Percentiles rank a stretch among this genome's conserved stretches.
phyloP scores from a whole-genome alignment of 2,888 invertebrate genomes.

The Platynereis dumerilii region DNA sequence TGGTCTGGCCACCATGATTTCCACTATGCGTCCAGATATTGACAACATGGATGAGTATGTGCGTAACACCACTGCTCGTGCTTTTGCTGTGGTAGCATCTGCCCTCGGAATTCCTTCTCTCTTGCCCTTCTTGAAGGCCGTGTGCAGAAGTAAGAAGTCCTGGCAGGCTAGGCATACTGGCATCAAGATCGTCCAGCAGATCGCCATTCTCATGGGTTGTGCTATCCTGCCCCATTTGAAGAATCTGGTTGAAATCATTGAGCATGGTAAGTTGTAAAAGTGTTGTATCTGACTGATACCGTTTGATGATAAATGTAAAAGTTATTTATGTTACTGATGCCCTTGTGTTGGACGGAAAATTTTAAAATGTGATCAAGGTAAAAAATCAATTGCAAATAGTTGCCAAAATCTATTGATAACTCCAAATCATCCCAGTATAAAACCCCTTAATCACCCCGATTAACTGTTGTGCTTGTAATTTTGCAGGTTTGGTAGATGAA shows the following conservation, averaged over 20 bases:
- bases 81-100: conserved; percentile 99
- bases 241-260: conserved; percentile 98
- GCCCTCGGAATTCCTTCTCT: conserved; percentile 97
- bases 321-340: too few species aligned
- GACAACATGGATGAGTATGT: conserved; percentile 99
- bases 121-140: conserved; percentile 94
- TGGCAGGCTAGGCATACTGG: conserved; percentile 99
- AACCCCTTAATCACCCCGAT: too few species aligned
- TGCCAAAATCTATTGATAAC: too few species aligned
- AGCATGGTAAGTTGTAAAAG: conserved; percentile 77
- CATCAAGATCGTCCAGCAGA: conserved; percentile 99
- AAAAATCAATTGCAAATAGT: too few species aligned
- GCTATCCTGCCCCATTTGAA: conserved; percentile 98
- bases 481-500: conserved; percentile 88
- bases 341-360: too few species aligned
- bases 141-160: conserved; percentile 98
- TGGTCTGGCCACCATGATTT: conserved; percentile 99
- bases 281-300: conserved; percentile 68
- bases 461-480: too few species aligned
- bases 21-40: conserved; percentile 99
- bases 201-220: conserved; percentile 99
- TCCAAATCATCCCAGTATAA: too few species aligned
- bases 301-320: conserved; percentile 99
- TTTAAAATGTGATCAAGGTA: too few species aligned
- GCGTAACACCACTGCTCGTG: conserved; percentile 97